A percentile compares a stretch with the other conserved stretches of the same genome.
These are phyloP conservation scores for Lacerta bilineata DNA, from an alignment of 2,797 vertebrate genomes.

Conservation along the genomic window DNA sequence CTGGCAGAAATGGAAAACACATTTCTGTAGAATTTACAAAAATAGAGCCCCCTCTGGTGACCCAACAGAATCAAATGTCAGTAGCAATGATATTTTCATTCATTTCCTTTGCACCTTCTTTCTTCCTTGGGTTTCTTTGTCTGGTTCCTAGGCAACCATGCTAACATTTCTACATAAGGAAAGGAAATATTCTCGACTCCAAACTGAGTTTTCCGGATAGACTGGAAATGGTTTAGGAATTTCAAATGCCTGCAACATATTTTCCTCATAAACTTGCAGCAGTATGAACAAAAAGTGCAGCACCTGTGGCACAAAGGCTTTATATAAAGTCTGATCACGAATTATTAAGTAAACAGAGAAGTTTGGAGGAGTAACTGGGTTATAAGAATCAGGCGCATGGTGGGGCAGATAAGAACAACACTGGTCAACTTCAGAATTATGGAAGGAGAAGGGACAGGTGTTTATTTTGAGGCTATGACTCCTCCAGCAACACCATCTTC, in stretches of 20 bases:
- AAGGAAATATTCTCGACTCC: conserved; percentile 45
- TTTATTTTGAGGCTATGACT: neutral
- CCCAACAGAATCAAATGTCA: conserved; percentile 68
- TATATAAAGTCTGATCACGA: conserved; percentile 3
- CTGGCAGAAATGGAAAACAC: conserved; percentile 62
- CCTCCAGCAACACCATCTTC: neutral
- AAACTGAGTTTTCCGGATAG: conserved; percentile 67
- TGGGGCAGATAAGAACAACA: conserved; percentile 2
- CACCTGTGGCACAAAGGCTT: neutral
- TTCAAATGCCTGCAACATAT: conserved; percentile 45
- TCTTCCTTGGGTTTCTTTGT: conserved; percentile 71
- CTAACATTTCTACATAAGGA: conserved; percentile 65
- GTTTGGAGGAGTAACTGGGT: neutral
- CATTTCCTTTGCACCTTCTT: conserved; percentile 66
- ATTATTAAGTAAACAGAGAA: neutral
- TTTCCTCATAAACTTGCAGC: conserved; percentile 13
- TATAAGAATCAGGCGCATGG: neutral
- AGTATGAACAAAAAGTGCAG: conserved; percentile 9
- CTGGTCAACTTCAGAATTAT: neutral
- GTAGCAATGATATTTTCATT: conserved; percentile 73
- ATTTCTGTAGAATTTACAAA: conserved; percentile 61
- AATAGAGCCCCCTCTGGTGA: conserved; percentile 66
- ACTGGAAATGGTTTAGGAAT: conserved; percentile 36
- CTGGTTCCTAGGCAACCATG: conserved; percentile 78
- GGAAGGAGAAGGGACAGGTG: neutral